phyloP scores from a whole-genome alignment of 2,888 invertebrate species.

The Drosophila kambysellisi region DNA sequence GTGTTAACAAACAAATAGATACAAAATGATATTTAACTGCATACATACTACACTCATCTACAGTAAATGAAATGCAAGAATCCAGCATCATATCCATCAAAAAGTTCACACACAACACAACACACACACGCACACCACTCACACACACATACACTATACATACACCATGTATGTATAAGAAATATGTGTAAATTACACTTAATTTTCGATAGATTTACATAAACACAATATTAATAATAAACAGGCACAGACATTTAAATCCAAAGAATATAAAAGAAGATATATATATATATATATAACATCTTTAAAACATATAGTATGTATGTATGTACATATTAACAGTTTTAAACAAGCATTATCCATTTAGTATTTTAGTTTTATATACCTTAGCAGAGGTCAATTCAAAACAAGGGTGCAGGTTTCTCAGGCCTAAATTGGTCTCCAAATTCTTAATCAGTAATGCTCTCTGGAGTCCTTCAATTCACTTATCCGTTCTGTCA shows the following conservation, averaged over 20 bases:
- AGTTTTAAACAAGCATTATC: constrained; percentile 21
- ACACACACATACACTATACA: constrained; percentile 10
- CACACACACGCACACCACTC: constrained; percentile 1
- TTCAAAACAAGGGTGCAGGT: background rate
- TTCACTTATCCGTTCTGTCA: background rate
- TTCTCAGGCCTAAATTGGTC: constrained; percentile 1
- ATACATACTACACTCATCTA: constrained; percentile 39
- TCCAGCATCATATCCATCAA: background rate
- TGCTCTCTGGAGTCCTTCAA: background rate
- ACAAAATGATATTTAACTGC: constrained; percentile 57
- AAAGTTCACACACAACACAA: background rate
- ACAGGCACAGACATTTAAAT: constrained; percentile 32
- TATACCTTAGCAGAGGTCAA: constrained; percentile 10
- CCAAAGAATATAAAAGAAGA: background rate
- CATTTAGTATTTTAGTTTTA: constrained; percentile 12
- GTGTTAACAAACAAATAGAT: constrained; percentile 76
- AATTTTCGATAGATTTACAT: constrained; percentile 80
- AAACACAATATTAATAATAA: constrained; percentile 35
- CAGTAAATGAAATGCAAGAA: constrained; percentile 45
- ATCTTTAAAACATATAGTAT: constrained; percentile 9
- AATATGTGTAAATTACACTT: constrained; percentile 50
- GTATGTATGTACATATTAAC: constrained; percentile 22
- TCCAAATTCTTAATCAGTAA: background rate
- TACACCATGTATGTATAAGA: constrained; percentile 18
- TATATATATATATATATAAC: background rate